phyloP scores from a whole-genome alignment of 2,113 vertebrate species.

The Lophius piscatorius region DNA sequence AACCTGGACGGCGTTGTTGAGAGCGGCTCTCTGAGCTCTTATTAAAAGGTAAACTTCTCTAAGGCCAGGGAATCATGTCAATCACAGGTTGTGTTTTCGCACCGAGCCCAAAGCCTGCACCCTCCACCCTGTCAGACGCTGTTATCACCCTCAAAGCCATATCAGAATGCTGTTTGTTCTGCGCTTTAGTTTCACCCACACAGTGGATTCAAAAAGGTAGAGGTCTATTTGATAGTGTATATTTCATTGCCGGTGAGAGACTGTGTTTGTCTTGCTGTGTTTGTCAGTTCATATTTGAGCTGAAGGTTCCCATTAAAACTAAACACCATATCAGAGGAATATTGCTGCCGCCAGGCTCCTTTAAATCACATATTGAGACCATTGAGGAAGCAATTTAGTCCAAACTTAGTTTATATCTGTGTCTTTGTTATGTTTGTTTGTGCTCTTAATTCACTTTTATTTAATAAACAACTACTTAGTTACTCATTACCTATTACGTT shows the following conservation, averaged over 20 bases:
- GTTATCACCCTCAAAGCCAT: constrained; percentile 92
- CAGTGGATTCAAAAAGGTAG: constrained; percentile 87
- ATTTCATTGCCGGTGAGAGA: constrained; percentile 79
- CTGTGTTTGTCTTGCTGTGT: constrained; percentile 84
- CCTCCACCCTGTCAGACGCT: constrained; percentile 83
- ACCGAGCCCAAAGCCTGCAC: constrained; percentile 76
- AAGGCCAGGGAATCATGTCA: constrained; percentile 80
- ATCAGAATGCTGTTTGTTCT: constrained; percentile 95
- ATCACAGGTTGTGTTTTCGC: constrained; percentile 79
- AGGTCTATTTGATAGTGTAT: constrained; percentile 85
- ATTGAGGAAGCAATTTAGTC: constrained; percentile 75
- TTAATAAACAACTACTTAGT: constrained; percentile 47
- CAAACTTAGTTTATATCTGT: constrained; percentile 73
- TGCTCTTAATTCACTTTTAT: constrained; percentile 65
- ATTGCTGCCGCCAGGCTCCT: constrained; percentile 76
- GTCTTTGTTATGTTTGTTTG: constrained; percentile 64
- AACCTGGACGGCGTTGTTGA: constrained; percentile 63
- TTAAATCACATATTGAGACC: constrained; percentile 74
- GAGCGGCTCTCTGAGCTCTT: constrained; percentile 79
- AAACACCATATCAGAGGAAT: constrained; percentile 82
- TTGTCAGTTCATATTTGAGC: constrained; percentile 84
- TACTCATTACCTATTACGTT: constrained; percentile 57
- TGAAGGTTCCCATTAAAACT: constrained; percentile 81
- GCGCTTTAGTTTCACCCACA: constrained; percentile 88
- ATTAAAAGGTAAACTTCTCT: constrained; percentile 86